phyloP scores from a whole-genome alignment of 2,113 vertebrate species.

The Hippoglossus stenolepis region DNA sequence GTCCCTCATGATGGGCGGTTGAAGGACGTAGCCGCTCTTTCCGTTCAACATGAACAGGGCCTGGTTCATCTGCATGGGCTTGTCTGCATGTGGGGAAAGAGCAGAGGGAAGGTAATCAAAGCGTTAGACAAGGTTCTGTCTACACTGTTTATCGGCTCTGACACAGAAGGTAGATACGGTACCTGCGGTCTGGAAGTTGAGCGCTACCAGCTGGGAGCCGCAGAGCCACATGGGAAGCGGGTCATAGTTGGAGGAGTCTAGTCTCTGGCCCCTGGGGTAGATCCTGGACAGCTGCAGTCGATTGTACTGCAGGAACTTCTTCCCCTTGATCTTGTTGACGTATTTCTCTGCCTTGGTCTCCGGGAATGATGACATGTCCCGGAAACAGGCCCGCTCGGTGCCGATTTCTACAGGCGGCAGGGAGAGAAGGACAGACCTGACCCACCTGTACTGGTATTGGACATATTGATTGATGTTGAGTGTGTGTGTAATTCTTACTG shows the following conservation, averaged over 20 bases:
- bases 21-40: constrained; percentile 93
- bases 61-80: constrained; percentile 99
- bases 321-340: constrained; percentile 95
- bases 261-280: constrained; percentile 96
- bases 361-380: constrained; percentile 98
- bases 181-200: constrained; percentile 99
- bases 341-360: constrained; percentile 99
- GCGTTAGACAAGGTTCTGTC: not conserved
- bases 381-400: constrained; percentile 94
- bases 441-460: not conserved
- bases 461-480: not conserved
- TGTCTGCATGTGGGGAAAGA: constrained; percentile 82
- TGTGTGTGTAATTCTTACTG: constrained; percentile 84
- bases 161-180: not conserved
- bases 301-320: constrained; percentile 98
- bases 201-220: constrained; percentile 96
- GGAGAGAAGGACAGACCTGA: constrained; percentile 4
- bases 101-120: not conserved
- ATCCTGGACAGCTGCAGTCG: constrained; percentile 97
- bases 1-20: constrained; percentile 93
- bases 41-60: constrained; percentile 95
- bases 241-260: constrained; percentile 99
- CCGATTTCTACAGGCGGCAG: constrained; percentile 87
- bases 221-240: constrained; percentile 99
- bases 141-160: not conserved